Conservation (phyloP, 2,113 vertebrate genomes). For the Orientallactaga bullata region DNA sequence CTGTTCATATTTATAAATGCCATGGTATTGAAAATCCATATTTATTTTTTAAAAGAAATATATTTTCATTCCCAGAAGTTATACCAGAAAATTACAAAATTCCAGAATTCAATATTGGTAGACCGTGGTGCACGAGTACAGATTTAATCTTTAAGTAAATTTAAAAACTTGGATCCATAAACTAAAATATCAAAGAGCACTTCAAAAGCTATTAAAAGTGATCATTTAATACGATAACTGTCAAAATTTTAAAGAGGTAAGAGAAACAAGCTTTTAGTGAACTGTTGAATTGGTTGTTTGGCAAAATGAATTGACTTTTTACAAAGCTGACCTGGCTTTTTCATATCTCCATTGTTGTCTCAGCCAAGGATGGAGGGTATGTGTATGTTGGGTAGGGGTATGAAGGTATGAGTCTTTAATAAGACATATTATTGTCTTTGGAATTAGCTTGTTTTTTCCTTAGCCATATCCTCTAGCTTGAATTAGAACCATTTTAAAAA, state of each 20-base stretch:
- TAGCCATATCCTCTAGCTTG: not conserved
- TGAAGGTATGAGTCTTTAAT: not conserved
- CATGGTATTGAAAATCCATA: not conserved
- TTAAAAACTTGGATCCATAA: conserved; percentile 3
- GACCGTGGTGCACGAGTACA: not conserved
- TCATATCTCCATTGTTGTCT: not conserved
- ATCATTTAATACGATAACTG: not conserved
- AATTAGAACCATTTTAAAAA: not conserved
- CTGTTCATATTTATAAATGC: not conserved
- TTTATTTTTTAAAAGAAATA: no score
- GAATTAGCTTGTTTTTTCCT: not conserved
- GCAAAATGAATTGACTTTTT: conserved; percentile 23
- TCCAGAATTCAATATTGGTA: not conserved
- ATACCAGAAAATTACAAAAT: not conserved
- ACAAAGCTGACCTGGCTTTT: not conserved
- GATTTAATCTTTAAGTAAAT: not conserved
- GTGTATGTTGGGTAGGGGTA: no score
- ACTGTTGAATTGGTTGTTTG: not conserved
- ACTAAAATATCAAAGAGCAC: not conserved
- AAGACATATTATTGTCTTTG: not conserved
- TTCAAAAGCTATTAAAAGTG: not conserved
- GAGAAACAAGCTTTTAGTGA: conserved; percentile 32
- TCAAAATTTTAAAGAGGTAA: not conserved
- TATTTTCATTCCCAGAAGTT: conserved; percentile 32
- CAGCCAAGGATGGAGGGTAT: not conserved